phyloP scores from a whole-genome alignment of 2,888 invertebrate genomes.

The Mystacides longicornis region DNA sequence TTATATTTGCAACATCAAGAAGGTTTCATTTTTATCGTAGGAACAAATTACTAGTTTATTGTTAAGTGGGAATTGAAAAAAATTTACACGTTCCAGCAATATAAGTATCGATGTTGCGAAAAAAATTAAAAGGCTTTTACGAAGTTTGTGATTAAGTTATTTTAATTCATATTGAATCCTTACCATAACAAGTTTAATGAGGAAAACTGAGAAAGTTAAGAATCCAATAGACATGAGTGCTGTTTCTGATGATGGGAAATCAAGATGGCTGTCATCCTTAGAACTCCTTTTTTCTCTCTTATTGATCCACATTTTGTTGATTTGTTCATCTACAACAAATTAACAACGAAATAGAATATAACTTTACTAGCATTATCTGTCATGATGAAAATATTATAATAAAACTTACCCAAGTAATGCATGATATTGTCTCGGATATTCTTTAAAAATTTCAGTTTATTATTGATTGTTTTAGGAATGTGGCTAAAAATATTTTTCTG shows the following conservation, averaged over 20 bases:
- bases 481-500: conserved; percentile 40
- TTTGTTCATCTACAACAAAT: conserved; percentile 39
- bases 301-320: conserved; percentile 43
- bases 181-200: conserved; percentile 77
- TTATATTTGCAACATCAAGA: too few relatives aligned
- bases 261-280: conserved; percentile 50
- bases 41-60: too few relatives aligned
- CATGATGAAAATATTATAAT: not conserved
- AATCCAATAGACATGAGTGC: conserved; percentile 78
- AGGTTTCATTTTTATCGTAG: too few relatives aligned
- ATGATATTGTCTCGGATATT: conserved; percentile 53
- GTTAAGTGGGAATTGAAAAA: too few relatives aligned
- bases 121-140: too few relatives aligned
- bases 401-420: conserved; percentile 55
- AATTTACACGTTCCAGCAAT: too few relatives aligned
- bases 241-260: conserved; percentile 74
- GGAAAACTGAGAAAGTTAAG: conserved; percentile 76
- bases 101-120: too few relatives aligned
- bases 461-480: conserved; percentile 39
- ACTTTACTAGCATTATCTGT: too few relatives aligned
- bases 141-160: too few relatives aligned
- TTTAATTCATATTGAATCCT: conserved; percentile 31
- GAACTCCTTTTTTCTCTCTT: conserved; percentile 26
- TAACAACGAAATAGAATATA: too few relatives aligned
- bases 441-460: conserved; percentile 53